A percentile compares a stretch with the other conserved stretches of the same genome.
Evolutionary conservation across 2,797 vertebrate species (phyloP).

Genomic region (Hylomyscus alleni): DNA sequence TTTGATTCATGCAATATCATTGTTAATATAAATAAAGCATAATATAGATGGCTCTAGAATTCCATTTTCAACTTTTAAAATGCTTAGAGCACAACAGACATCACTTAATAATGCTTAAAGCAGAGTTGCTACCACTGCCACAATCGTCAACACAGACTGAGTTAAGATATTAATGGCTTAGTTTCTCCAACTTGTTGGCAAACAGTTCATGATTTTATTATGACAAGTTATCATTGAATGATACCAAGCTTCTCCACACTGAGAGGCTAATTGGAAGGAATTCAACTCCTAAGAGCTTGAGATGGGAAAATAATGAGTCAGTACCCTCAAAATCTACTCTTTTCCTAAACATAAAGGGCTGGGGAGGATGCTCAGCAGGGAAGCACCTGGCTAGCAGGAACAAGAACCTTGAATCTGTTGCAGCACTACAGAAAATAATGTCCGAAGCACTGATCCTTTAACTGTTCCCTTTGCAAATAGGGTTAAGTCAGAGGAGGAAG

Average conservation of each 20-base stretch:
- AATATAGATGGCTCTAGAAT: not conserved
- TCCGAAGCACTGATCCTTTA: not conserved
- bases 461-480: not conserved
- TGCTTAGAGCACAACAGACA: constrained; percentile 3
- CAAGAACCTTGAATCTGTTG: not conserved
- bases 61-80: constrained; percentile 58
- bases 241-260: not conserved
- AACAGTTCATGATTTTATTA: constrained; percentile 32
- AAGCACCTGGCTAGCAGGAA: not conserved
- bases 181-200: not conserved
- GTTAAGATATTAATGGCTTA: not conserved
- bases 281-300: not conserved
- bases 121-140: not conserved
- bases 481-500: not conserved
- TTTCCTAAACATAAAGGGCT: not conserved
- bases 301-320: not conserved
- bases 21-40: not conserved
- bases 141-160: constrained; percentile 13
- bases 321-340: not conserved
- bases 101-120: not conserved
- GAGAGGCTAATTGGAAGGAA: not conserved
- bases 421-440: not conserved
- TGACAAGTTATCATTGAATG: not conserved
- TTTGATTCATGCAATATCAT: constrained; percentile 5
- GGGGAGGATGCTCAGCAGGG: not conserved